A percentile compares a stretch with the other conserved stretches of the same genome.
These are phyloP conservation scores for Anguilla anguilla DNA, from an alignment of 2,797 vertebrate species.

Conservation along the genomic window DNA sequence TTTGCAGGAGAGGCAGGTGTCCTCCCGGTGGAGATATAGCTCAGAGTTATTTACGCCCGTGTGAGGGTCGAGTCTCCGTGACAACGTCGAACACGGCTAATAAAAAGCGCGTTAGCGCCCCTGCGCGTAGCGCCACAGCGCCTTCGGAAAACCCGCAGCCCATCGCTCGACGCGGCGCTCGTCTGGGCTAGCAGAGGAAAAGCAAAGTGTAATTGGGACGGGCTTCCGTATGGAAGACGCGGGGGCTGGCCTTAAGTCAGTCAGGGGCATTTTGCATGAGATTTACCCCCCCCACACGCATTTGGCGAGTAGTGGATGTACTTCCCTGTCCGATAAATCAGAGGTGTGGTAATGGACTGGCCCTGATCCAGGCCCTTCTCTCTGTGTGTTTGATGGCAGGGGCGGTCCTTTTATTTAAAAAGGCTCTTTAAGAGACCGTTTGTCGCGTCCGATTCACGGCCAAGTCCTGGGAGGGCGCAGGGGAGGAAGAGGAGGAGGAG, in stretches of 20 bases:
- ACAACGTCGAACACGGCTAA: slow-evolving; percentile 42
- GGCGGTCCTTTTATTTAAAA: slow-evolving; percentile 62
- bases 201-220: slow-evolving; percentile 27
- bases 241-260: slow-evolving; percentile 24
- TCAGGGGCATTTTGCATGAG: slow-evolving; percentile 33
- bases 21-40: slow-evolving; percentile 53
- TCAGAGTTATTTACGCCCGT: slow-evolving; percentile 54
- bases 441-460: slow-evolving; percentile 54
- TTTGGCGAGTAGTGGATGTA: slow-evolving; percentile 45
- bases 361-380: slow-evolving; percentile 38
- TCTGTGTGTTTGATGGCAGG: slow-evolving; percentile 46
- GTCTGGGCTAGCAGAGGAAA: slow-evolving; percentile 12
- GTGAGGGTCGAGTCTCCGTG: slow-evolving; percentile 33
- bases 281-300: slow-evolving; percentile 40
- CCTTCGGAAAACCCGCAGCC: slow-evolving; percentile 18
- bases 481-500: slow-evolving; percentile 40
- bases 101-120: slow-evolving; percentile 39
- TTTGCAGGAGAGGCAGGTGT: slow-evolving; percentile 54
- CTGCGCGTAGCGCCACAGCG: slow-evolving; percentile 12
- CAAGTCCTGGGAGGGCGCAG: slow-evolving; percentile 50
- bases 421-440: slow-evolving; percentile 68
- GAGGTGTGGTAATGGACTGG: slow-evolving; percentile 51
- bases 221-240: slow-evolving; percentile 22
- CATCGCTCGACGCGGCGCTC: slow-evolving; percentile 25
- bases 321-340: slow-evolving; percentile 67